These are phyloP conservation scores for Rhinoraja longicauda DNA, from an alignment of 2,797 vertebrate genomes.

Conservation along the genomic window DNA sequence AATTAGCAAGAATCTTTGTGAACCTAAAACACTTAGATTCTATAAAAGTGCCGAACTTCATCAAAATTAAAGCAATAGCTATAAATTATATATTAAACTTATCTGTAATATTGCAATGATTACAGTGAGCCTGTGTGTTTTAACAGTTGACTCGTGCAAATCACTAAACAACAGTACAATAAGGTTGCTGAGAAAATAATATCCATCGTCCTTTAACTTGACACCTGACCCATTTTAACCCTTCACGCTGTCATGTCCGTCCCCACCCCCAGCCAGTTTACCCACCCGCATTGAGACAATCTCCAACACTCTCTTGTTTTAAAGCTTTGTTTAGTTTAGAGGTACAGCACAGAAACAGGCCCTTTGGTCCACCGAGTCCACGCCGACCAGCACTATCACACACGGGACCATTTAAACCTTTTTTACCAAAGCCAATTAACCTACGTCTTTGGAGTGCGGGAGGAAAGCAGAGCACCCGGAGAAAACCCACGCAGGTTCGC, in stretches of 20 bases:
- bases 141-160: background rate
- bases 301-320: no score
- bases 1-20: background rate
- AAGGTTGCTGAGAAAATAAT: background rate
- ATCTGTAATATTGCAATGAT: background rate
- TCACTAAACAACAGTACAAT: background rate
- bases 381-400: no score
- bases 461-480: no score
- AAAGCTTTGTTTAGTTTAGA: background rate
- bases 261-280: background rate
- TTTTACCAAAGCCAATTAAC: no score
- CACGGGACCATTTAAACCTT: no score
- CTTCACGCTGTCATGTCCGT: background rate
- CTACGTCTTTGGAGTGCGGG: no score
- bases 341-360: no score
- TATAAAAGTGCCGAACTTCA: background rate
- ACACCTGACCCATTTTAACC: background rate
- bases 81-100: constrained; percentile 18
- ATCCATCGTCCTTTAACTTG: background rate
- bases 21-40: constrained; percentile 1
- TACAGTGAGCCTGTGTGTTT: background rate
- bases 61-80: constrained; percentile 17
- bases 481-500: no score
- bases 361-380: no score
- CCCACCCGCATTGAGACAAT: background rate